Base-by-base conservation (phyloP, 1,140 invertebrate species). In the Cyrtorhinus lividipennis region DNA sequence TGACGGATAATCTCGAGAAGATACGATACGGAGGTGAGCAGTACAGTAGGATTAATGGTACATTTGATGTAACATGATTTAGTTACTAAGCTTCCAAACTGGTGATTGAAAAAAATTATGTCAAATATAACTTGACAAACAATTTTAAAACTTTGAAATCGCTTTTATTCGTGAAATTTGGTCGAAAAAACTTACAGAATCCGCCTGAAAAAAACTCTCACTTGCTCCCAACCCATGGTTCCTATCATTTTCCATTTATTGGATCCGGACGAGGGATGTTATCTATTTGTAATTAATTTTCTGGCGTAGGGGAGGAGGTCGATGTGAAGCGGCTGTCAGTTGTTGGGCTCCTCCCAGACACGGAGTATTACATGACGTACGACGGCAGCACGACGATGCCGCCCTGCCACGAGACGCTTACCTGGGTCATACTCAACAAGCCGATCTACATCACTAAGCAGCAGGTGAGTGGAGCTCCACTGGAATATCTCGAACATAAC, bases 361-460 rank as follows among this genome's bases (percentile, higher is more conserved):
- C 92, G 57, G 87, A 91, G 69, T 88, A 92, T 74, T 97, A 95
- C 76, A 93, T 97, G 85, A 96, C 94, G 24, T 97, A 97, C 75
- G 94, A 97, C 69, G 94, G 94, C 27, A 95, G 92, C 48, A 90
- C 90, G 18, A 97, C 93, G 46, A 90, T 90, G 75, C 94, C 94
- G 1, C 88, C 88, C 63, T 92, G 90, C 76, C 88, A 91, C 76
- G 90, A 93, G 74, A 92, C 90, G 24, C 88, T 91, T 73, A 95
- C 92, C 66, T 97, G 94, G 94, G 82, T 96, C 71, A 87, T 97
- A 66, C 80, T 95, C 69, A 97, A 97, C 76, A 95, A 93, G 75
- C 93, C 94, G 48, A 92, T 97, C 73, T 97, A 96, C 75, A 92
- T 94, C 72, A 92, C 89, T 56, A 90, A 90, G 74, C 88, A 93